Evolutionary conservation across 2,797 vertebrate species (phyloP).

Genomic region (Leptatherina wallacei): DNA sequence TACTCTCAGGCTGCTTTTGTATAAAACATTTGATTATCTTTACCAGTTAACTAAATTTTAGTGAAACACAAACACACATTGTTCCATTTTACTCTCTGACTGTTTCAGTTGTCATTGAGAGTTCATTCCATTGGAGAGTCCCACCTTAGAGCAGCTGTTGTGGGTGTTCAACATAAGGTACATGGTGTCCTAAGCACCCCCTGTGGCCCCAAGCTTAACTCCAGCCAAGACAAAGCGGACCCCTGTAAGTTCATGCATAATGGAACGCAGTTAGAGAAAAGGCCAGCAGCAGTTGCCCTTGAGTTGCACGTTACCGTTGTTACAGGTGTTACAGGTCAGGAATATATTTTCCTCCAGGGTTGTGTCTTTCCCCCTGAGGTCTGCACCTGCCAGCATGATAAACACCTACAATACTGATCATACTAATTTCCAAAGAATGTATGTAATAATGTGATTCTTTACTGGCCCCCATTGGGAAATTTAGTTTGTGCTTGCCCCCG

Average conservation of each 20-base stretch:
- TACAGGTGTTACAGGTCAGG: constrained; percentile 60
- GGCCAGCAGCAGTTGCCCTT: constrained; percentile 59
- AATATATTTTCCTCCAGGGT: constrained; percentile 37
- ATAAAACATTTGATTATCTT: constrained; percentile 18
- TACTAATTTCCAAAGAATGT: constrained; percentile 52
- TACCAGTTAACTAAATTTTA: constrained; percentile 32
- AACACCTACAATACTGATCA: constrained; percentile 50
- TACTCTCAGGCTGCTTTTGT: constrained; percentile 6
- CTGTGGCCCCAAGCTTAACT: constrained; percentile 65
- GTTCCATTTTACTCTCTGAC: constrained; percentile 56
- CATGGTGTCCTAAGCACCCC: constrained; percentile 74
- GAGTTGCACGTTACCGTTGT: constrained; percentile 56
- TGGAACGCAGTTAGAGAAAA: constrained; percentile 58
- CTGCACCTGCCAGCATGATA: constrained; percentile 50
- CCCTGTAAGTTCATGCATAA: constrained; percentile 73
- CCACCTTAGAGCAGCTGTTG: constrained; percentile 70
- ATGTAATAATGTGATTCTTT: constrained; percentile 62
- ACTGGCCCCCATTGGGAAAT: constrained; percentile 46
- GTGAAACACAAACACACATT: constrained; percentile 47
- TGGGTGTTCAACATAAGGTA: constrained; percentile 74
- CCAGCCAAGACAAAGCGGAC: constrained; percentile 74
- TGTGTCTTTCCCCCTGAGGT: constrained; percentile 17
- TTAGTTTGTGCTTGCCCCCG: constrained; percentile 28
- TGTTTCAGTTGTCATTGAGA: constrained; percentile 66
- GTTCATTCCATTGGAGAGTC: constrained; percentile 62